Conservation (phyloP, 2,888 invertebrate species). For the Synergus gifuensis region DNA sequence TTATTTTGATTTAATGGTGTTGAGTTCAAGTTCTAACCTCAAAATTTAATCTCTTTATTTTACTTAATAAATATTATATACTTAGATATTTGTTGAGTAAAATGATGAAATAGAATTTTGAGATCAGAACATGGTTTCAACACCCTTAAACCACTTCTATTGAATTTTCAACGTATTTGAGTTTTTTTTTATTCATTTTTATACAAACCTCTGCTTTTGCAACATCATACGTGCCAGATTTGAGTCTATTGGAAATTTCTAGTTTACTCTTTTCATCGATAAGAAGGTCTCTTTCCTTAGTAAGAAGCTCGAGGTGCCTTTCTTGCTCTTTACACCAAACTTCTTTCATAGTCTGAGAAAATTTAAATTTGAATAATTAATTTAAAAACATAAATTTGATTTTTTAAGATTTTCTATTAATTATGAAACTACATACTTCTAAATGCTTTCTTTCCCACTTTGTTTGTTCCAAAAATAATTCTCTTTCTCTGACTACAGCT, state of each 20-base stretch:
- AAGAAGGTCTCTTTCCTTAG: constrained; percentile 67
- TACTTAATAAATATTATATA: neutral
- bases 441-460: constrained; percentile 71
- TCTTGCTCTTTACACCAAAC: constrained; percentile 70
- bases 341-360: constrained; percentile 66
- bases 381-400: neutral
- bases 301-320: constrained; percentile 64
- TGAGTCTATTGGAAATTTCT: constrained; percentile 67
- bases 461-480: constrained; percentile 70
- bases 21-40: no score
- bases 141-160: neutral
- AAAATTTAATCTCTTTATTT: neutral
- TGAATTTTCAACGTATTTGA: neutral
- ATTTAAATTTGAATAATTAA: constrained; percentile 36
- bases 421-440: constrained; percentile 54
- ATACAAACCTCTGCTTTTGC: constrained; percentile 68
- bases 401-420: neutral
- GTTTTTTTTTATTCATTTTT: neutral
- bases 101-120: no score
- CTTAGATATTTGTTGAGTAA: no score
- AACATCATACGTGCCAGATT: constrained; percentile 63
- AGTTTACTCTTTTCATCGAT: constrained; percentile 68
- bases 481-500: constrained; percentile 66
- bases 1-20: neutral
- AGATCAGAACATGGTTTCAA: no score